These are phyloP conservation scores for Netelia virgata DNA, from an alignment of 2,888 invertebrate species.

Conservation along the genomic window DNA sequence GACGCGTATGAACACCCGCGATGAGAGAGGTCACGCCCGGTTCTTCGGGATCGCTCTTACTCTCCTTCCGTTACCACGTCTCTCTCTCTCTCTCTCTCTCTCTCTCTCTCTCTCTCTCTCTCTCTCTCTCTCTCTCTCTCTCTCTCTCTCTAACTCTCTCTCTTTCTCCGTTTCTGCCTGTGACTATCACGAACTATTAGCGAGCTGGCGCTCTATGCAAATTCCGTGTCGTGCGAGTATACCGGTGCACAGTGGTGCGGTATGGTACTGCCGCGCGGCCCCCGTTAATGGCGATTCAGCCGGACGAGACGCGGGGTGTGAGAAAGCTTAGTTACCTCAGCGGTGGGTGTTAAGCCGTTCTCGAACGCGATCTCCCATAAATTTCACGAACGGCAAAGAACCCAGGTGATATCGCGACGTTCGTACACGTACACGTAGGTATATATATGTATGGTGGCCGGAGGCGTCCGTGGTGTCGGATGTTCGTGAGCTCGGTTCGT, in stretches of 20 bases:
- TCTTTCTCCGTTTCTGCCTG: neutral
- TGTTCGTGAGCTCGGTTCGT: slow-evolving; percentile 40
- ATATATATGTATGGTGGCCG: neutral
- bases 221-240: slow-evolving; percentile 75
- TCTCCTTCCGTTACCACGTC: slow-evolving; percentile 54
- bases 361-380: slow-evolving; percentile 69
- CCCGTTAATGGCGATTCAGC: slow-evolving; percentile 53
- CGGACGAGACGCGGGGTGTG: slow-evolving; percentile 61
- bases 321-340: slow-evolving; percentile 51
- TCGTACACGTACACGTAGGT: neutral
- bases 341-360: slow-evolving; percentile 58
- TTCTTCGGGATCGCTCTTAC: slow-evolving; percentile 56
- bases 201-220: slow-evolving; percentile 80
- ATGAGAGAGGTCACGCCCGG: slow-evolving; percentile 61
- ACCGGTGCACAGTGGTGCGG: slow-evolving; percentile 69
- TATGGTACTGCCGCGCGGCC: slow-evolving; percentile 65
- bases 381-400: slow-evolving; percentile 57
- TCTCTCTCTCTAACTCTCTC: no score
- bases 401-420: slow-evolving; percentile 62
- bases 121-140: no score
- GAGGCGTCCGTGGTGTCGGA: slow-evolving; percentile 29
- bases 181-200: slow-evolving; percentile 82
- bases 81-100: neutral
- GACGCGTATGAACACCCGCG: slow-evolving; percentile 54
- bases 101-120: neutral